phyloP scores from a whole-genome alignment of 35 echinoderm and acorn worm genomes.

The Apostichopus californicus region DNA sequence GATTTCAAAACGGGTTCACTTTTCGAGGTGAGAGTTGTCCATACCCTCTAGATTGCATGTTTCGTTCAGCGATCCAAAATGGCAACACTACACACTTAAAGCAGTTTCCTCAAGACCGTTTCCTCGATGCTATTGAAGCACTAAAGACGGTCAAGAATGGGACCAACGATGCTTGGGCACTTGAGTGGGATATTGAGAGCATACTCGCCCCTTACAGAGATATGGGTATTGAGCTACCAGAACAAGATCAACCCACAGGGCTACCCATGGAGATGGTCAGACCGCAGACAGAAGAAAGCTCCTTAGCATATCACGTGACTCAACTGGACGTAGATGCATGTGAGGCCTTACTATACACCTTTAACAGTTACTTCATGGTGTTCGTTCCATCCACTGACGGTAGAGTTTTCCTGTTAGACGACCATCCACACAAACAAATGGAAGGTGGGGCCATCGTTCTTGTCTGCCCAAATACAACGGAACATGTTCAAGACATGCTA shows the following conservation, averaged over 20 bases:
- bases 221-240: neutral
- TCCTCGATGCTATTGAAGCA: neutral
- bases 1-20: neutral
- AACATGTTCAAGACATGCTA: neutral
- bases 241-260: neutral
- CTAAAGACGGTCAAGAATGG: neutral
- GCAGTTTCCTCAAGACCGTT: neutral
- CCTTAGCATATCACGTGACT: neutral
- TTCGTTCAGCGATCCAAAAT: neutral
- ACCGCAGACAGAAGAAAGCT: neutral
- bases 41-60: neutral
- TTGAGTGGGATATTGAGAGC: neutral
- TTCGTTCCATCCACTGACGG: constrained; percentile 9
- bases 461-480: neutral
- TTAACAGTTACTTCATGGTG: neutral
- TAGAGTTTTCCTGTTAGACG: neutral
- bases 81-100: neutral
- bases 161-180: neutral
- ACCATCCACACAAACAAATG: neutral
- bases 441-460: constrained; percentile 10
- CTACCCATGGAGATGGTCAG: neutral
- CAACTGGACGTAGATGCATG: neutral
- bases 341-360: neutral
- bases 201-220: neutral
- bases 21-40: neutral